A percentile compares a stretch with the other conserved stretches of the same genome.
These are phyloP conservation scores for Oscheius sp. DNA, from an alignment of 2,888 invertebrate species.

Conservation along the genomic window DNA sequence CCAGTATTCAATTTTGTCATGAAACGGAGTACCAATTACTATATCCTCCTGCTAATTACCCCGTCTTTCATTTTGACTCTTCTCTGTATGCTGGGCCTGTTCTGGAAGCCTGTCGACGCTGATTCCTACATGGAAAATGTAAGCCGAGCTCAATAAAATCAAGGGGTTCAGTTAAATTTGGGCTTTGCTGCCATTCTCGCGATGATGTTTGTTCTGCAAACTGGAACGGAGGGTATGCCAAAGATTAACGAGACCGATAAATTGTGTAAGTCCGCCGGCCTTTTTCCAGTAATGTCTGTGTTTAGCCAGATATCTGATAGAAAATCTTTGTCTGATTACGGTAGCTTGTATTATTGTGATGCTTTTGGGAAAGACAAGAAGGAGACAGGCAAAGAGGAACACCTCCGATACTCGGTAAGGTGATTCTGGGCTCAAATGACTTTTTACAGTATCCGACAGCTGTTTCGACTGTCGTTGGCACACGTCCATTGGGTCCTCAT, in stretches of 20 bases:
- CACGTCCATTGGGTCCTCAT: too few species aligned
- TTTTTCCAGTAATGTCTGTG: background rate
- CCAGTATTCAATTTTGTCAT: background rate
- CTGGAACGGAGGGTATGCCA: constrained; percentile 13
- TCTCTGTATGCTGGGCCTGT: constrained; percentile 4
- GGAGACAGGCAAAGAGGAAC: background rate
- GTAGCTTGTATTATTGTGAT: constrained; percentile 9
- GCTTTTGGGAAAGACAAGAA: constrained; percentile 8
- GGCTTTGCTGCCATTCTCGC: constrained; percentile 35
- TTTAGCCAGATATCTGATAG: constrained; percentile 19
- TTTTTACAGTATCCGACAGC: too few species aligned
- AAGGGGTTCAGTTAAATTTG: constrained; percentile 27
- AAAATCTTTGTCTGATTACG: constrained; percentile 4
- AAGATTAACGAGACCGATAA: constrained; percentile 11
- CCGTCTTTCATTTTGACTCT: constrained; percentile 19
- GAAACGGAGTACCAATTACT: constrained; percentile 12
- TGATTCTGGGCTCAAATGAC: too few species aligned
- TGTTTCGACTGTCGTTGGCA: too few species aligned
- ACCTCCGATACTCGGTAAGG: background rate
- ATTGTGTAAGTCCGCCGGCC: background rate
- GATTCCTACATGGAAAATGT: constrained; percentile 18
- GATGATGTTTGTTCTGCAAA: constrained; percentile 21
- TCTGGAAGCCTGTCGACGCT: constrained; percentile 3
- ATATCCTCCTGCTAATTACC: constrained; percentile 4
- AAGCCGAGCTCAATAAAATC: background rate